Evolutionary conservation across 1,140 invertebrate genomes (phyloP), one percentile per base, ranked within the genome.

Genomic region (Neodiprion pinetum): DNA sequence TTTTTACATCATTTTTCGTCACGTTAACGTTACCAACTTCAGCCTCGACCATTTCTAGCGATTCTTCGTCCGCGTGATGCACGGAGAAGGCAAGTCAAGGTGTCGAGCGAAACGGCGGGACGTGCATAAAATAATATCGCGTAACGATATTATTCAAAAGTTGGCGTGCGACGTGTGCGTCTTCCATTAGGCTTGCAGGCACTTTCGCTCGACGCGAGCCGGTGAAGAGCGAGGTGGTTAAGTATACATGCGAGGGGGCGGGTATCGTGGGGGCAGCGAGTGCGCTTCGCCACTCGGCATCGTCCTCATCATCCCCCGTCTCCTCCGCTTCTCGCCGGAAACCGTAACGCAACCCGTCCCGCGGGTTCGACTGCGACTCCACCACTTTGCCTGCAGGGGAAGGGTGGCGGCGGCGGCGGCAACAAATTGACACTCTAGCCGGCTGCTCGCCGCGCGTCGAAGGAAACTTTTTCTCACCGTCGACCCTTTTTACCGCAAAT

Each of bases 121-220:
- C 17, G 17, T 21, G 17, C 17, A 21, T 21, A 21, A 21, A 21
- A 21, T 21, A 21, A 21, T 21, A 21, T 21, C 17, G 17, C 17
- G 50, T 53, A 53, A 53, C 50, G 50, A 53, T 53, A 53, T 53
- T 53, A 53, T 53, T 53, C 50, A 53, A 14, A 53, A 53, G 50
- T 53, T 53, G 50, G n/a, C 50, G 50, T n/a, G 1, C n/a, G 50
- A 10, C 10, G 50, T n/a, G 50, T 53, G n/a, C n/a, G 50, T 53
- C 50, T 53, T 53, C 50, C 50, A 53, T 53, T 53, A 53, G n/a
- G 50, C 50, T 53, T n/a, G 17, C 17, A 21, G 50, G 50, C 50
- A 53, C 50, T 53, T n/a, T 53, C 50, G 14, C 50, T 14, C 9
- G 50, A 14, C 17, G 17, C 17, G 17, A 21, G 17, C 17, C 17